phyloP scores from a whole-genome alignment of 2,797 vertebrate genomes.

The Cyprinella venusta region DNA sequence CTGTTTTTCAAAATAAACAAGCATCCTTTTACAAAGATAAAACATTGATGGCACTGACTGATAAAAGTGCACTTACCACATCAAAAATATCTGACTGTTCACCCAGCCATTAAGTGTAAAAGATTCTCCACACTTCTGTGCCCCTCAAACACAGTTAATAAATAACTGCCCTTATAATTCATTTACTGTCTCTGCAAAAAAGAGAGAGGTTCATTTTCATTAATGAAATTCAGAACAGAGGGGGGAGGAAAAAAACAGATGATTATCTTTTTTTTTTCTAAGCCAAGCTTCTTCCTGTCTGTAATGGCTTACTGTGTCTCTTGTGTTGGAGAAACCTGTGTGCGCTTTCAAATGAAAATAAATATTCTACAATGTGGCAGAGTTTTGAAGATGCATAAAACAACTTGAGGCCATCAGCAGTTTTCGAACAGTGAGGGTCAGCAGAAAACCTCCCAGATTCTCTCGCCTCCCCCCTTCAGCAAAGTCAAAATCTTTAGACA shows the following conservation, averaged over 20 bases:
- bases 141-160: conserved; percentile 59
- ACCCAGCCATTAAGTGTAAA: conserved; percentile 48
- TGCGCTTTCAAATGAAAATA: conserved; percentile 69
- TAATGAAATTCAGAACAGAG: conserved; percentile 56
- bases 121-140: conserved; percentile 48
- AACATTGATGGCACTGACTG: conserved; percentile 10
- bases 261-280: conserved; percentile 62
- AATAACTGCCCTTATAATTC: conserved; percentile 59
- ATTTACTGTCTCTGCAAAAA: conserved; percentile 62
- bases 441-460: conserved; percentile 65
- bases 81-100: conserved; percentile 58
- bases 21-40: conserved; percentile 18
- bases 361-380: conserved; percentile 74
- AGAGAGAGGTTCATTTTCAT: conserved; percentile 62
- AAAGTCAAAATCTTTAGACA: conserved; percentile 69
- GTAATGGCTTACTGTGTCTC: conserved; percentile 61
- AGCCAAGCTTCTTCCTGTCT: conserved; percentile 51
- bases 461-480: conserved; percentile 58
- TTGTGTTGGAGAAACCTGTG: conserved; percentile 57
- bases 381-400: conserved; percentile 76
- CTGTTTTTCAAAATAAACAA: neutral
- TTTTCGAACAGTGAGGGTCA: conserved; percentile 71
- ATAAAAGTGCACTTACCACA: conserved; percentile 38
- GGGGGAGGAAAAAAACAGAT: conserved; percentile 55
- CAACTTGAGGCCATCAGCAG: conserved; percentile 65